Base-by-base conservation (phyloP, 2,888 invertebrate genomes). In the Coelinius sp. region DNA sequence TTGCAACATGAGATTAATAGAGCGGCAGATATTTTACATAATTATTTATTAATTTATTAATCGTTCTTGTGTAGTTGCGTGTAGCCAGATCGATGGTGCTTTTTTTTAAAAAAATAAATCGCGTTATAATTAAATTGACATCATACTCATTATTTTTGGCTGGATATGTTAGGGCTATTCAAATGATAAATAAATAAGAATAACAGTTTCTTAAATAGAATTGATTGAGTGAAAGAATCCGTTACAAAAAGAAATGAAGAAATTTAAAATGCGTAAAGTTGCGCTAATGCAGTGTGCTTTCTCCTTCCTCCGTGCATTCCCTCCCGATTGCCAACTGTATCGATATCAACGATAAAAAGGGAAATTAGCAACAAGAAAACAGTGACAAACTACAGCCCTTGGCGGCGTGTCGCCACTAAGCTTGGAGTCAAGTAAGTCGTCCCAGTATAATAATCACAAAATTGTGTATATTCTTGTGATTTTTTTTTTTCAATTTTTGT, bases 361-460 rank as follows among this genome's bases (percentile, higher is more conserved):
- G 87, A 87, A 83, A 85, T 83, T 84, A 92, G 91, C 93, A 92
- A 91, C 91, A 92, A 90, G 89, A 90, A 91, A 90, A 88, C 90
- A 86, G 89, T 91, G 85, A 91, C 92, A 88, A 93, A 94, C 92
- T 94, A 94, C 92, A 94, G 94, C 88, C 96, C 95, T 91, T 96
- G 96, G 96, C 94, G 95, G 88, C 93, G 95, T 90, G 96, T 96
- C 89, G 96, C 96, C 89, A 95, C 94, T 90, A 96, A 95, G 90
- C 94, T 96, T 88, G 95, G 96, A 93, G 95, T 96, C 91, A 95
- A 95, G 95, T 96, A 95, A 95, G 96, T 95, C 74, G 75, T 73
- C 88, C 83, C 82, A 81, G 80, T 83, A 63, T 63, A 63, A 59
- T 59, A 82, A 80, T 83, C 84, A 83, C 68, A 68, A 68, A 63